Base-by-base conservation (phyloP, 35 echinoderm and acorn worm genomes). In the Chiridota heheva region DNA sequence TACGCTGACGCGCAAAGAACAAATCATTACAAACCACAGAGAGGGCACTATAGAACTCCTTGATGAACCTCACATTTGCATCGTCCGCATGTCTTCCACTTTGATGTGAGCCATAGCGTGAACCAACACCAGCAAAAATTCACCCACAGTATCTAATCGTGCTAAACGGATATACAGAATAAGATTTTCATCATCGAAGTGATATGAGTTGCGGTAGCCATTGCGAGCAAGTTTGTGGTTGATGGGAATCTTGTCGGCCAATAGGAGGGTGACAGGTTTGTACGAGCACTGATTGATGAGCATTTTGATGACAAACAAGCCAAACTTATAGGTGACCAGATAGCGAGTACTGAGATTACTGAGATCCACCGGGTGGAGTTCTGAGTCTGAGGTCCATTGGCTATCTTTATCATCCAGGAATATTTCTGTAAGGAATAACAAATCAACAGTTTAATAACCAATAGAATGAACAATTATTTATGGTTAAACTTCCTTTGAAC, bases 91-190 rank as follows among this genome's bases (percentile, higher is more conserved):
- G 71, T 97, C 94, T 67, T 89, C 94, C 75, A 84, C 70, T 58
- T 96, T 96, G 51, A 96, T 87, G 58, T 96, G 93, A 51, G 93
- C 88, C 27, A 96, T 62, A 44, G 93, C 93, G 68, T 96, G 93
- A 28, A 96, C 44, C 5, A 96, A 37, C 1, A 96, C 93, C 40
- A 96, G 42, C 63, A 96, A 40, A 26, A 96, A 96, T 25, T 96
- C 88, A 15, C 93, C 93, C 2, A 96, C 84, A 12, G 58, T 86
- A 24, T 86, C 84, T 58, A 96, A 63, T 58, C 93, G 66, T 1
- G 70, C 88, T 24, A 78, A 26, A 8, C 93, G 51, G 42, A 96
- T 55, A 40, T 96, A 96, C 47, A 96, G 58, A 65, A 96, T 91
- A 17, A 71, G 60, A 44, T 88, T 96, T 31, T 37, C 15, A 46